A percentile compares a stretch with the other conserved stretches of the same genome.
phyloP scores from a whole-genome alignment of 2,797 vertebrate species.

The Cirrhinus mrigala region DNA sequence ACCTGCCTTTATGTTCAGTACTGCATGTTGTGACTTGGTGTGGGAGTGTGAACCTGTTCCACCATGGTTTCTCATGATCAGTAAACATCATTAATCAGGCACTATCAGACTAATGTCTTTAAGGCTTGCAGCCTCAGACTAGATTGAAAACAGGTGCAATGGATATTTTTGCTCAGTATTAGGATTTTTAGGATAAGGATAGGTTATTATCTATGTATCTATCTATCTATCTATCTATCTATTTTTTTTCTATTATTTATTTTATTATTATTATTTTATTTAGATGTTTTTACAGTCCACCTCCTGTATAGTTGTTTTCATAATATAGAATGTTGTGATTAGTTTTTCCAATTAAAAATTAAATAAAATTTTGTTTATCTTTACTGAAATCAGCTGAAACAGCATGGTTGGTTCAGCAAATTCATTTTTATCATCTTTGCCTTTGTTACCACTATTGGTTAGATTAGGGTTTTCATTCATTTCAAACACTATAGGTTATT shows the following conservation, averaged over 20 bases:
- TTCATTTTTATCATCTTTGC: neutral
- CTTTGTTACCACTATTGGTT: neutral
- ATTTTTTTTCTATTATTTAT: neutral
- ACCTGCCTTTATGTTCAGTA: neutral
- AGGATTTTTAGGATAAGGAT: too few relatives aligned
- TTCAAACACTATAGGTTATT: neutral
- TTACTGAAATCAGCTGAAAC: neutral
- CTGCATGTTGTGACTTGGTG: neutral
- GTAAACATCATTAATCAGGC: conserved; percentile 37
- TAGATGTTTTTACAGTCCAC: neutral
- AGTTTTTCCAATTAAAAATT: neutral
- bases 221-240: too few relatives aligned
- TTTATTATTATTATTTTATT: too few relatives aligned
- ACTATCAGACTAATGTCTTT: neutral
- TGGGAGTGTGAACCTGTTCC: conserved; percentile 67
- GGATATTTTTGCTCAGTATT: neutral
- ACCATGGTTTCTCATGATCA: conserved; percentile 45
- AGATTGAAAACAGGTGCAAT: neutral
- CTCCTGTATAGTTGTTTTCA: neutral
- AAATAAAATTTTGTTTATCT: neutral
- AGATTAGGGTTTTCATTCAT: neutral
- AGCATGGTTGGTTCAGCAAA: neutral
- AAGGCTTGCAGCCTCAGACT: neutral
- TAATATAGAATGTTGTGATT: neutral
- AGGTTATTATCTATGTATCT: too few relatives aligned